These are phyloP conservation scores for Oreochromis tanganicae DNA, from an alignment of 2,113 vertebrate species.

Conservation along the genomic window DNA sequence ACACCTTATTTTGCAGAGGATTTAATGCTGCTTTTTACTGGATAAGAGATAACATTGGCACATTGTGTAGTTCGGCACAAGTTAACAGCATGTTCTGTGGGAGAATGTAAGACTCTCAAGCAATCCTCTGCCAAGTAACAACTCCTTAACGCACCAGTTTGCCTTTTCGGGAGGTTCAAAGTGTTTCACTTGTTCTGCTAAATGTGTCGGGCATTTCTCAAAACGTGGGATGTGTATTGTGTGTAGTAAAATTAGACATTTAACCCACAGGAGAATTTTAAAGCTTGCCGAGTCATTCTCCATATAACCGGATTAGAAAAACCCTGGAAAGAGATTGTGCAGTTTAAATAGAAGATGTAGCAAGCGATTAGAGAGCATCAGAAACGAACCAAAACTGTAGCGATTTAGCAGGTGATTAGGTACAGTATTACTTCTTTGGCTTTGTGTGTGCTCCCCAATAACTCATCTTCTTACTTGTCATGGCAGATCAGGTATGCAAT, in stretches of 20 bases:
- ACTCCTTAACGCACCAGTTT: not conserved
- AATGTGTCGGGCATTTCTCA: conserved; percentile 1
- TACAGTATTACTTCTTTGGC: not conserved
- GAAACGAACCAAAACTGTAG: not conserved
- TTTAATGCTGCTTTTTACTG: not conserved
- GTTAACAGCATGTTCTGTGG: not conserved
- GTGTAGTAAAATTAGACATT: conserved; percentile 11
- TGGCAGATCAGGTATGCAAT: not conserved
- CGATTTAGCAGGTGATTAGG: not conserved
- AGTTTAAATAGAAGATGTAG: not conserved
- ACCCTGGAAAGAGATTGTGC: not conserved
- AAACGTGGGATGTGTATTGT: not conserved
- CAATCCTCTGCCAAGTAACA: not conserved
- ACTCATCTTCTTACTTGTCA: not conserved
- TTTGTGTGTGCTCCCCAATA: not conserved
- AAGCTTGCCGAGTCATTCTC: not conserved
- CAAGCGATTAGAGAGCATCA: not conserved
- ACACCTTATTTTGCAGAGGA: not conserved
- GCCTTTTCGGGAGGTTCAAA: conserved; percentile 1
- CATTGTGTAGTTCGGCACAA: not conserved
- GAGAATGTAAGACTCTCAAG: not conserved
- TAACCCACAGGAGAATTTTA: conserved; percentile 7
- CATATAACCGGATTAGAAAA: not conserved
- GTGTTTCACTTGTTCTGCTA: not conserved
- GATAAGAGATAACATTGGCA: not conserved